A percentile compares a stretch with the other conserved stretches of the same genome.
Evolutionary conservation across 2,888 invertebrate species (phyloP).

Genomic region (Amphipoea lucens): DNA sequence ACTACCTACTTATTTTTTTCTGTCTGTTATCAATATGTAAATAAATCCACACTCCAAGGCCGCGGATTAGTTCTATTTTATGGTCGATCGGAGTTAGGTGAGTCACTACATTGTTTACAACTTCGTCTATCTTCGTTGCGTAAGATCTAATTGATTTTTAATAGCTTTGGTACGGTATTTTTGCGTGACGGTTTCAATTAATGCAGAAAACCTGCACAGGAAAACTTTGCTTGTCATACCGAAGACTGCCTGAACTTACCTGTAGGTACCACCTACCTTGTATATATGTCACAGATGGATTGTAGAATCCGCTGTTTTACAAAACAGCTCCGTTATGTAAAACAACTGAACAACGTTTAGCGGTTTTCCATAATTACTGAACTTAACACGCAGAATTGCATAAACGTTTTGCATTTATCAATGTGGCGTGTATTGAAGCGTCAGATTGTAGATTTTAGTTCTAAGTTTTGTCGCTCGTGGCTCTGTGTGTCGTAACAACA

Average conservation of each 20-base stretch:
- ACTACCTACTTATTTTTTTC: background rate
- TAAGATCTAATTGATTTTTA: conserved; percentile 45
- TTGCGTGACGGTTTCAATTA: conserved; percentile 16
- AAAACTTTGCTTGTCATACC: background rate
- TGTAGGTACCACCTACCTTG: background rate
- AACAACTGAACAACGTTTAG: too few species aligned
- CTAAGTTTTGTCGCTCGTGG: too few species aligned
- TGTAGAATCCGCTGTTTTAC: too few species aligned
- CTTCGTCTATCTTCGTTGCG: conserved; percentile 40
- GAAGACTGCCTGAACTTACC: background rate
- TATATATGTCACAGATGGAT: too few species aligned
- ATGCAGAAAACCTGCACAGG: background rate
- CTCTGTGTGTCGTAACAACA: too few species aligned
- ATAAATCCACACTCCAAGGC: conserved; percentile 51
- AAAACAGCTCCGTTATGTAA: too few species aligned
- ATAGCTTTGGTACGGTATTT: conserved; percentile 16
- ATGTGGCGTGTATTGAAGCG: too few species aligned
- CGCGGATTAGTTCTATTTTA: conserved; percentile 47
- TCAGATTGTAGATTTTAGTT: too few species aligned
- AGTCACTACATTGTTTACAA: conserved; percentile 49
- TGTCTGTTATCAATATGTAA: conserved; percentile 37
- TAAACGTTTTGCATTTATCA: too few species aligned
- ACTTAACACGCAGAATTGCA: too few species aligned
- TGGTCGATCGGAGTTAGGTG: conserved; percentile 31
- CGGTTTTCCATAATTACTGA: too few species aligned